Base-by-base conservation (phyloP, 1,140 invertebrate genomes). In the Microplitis mediator region DNA sequence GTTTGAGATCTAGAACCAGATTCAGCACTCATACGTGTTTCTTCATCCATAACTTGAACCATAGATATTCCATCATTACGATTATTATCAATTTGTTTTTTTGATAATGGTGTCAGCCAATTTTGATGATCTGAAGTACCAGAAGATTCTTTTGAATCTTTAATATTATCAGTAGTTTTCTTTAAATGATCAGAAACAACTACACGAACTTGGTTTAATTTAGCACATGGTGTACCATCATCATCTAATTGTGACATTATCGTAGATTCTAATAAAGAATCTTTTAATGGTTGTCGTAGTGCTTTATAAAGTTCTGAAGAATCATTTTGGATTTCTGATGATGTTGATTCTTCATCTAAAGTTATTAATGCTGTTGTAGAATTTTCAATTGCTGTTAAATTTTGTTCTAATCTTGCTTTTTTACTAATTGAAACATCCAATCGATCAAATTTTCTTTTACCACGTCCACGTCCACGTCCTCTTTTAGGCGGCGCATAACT, bases 11-110 rank as follows among this genome's bases (percentile, higher is more conserved):
- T 80, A 39, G 88, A 89, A 50, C 82, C 82, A 6, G 82, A 85
- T 72, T 94, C 93, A 9, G 93, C 93, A 86, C 94, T 95, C 94
- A 95, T 96, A 76, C 94, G 90, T 3, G 94, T 96, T 79, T 95
- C 94, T 82, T 95, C 94, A 81, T 95, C 94, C 78, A 94, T 93
- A 4, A 93, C 88, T 78, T 93, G 91, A 39, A 92, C 87, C 0
- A 89, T 88, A 13, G 84, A 85, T n/a, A 87, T 76, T 71, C 54
- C 67, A 36, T 85, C 82, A 54, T 63, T 79, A 69, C 73, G 32
- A 50, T 23, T 82, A 0, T 65, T 65, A 50, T 82, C 81, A 6
- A 74, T 23, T 32, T 75, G 68, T 71, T 81, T 84, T 61, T 83
- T 86, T 4, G 82, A 81, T 13, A 79, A 52, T 23, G 86, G 86